Conservation (phyloP, 2,113 vertebrate species). For the Hippopotamus amphibius region DNA sequence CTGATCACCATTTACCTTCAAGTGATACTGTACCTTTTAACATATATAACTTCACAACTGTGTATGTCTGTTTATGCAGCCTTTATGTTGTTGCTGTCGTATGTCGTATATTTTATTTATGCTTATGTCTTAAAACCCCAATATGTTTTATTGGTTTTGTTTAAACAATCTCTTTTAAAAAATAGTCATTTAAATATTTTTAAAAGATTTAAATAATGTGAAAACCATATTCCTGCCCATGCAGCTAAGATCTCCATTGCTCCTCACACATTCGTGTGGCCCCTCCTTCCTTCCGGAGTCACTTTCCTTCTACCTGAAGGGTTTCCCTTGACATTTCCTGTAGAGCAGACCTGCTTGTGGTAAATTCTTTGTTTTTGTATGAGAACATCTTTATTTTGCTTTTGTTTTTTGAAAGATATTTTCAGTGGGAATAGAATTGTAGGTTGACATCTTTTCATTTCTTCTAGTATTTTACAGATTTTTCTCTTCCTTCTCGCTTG, state of each 20-base stretch:
- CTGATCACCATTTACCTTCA: too few species aligned
- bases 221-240: background rate
- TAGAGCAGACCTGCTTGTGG: background rate
- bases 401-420: background rate
- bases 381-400: background rate
- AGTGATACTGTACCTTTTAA: accelerated
- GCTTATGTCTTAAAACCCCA: background rate
- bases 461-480: background rate
- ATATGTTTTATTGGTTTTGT: background rate
- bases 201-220: background rate
- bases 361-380: background rate
- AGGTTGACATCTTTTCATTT: background rate
- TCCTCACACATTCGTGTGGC: accelerated
- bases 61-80: accelerated
- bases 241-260: accelerated
- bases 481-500: background rate
- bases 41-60: accelerated
- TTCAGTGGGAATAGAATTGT: background rate
- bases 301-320: background rate
- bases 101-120: background rate
- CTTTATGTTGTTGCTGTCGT: background rate
- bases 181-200: background rate
- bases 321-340: accelerated
- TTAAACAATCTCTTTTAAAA: background rate
- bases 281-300: accelerated